Percentiles rank a stretch among this genome's conserved stretches.
phyloP scores from a whole-genome alignment of 2,113 vertebrate species.

The Corythornis vintsioides region DNA sequence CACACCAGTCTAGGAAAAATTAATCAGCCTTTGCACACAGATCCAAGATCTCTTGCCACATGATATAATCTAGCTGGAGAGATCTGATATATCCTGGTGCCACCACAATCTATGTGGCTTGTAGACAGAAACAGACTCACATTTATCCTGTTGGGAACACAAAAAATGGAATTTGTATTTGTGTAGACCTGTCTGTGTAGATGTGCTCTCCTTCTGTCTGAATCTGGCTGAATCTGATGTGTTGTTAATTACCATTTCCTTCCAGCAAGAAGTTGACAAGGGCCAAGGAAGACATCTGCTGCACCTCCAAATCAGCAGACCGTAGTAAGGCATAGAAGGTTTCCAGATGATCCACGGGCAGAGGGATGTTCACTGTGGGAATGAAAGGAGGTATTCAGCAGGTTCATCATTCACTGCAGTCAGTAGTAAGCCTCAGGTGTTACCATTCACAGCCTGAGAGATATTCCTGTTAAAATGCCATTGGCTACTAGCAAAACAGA shows the following conservation, averaged over 20 bases:
- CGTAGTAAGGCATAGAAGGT: conserved; percentile 74
- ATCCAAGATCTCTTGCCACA: neutral
- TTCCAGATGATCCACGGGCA: conserved; percentile 77
- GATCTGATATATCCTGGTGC: neutral
- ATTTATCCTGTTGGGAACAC: neutral
- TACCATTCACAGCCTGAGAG: neutral
- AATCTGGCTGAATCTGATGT: neutral
- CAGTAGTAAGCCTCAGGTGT: neutral
- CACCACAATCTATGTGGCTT: neutral
- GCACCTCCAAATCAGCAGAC: conserved; percentile 80
- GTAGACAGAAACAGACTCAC: neutral
- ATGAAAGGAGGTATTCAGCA: neutral
- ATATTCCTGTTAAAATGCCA: neutral
- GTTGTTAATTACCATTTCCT: conserved; percentile 67
- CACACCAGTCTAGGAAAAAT: neutral
- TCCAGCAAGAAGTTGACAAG: conserved; percentile 81
- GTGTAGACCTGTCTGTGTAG: neutral
- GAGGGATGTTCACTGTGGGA: conserved; percentile 68
- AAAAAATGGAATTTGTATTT: neutral
- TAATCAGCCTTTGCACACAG: neutral
- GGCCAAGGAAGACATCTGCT: conserved; percentile 77
- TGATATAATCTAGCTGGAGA: neutral
- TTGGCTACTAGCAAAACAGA: neutral
- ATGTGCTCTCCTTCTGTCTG: neutral
- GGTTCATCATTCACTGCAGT: neutral